phyloP scores from a whole-genome alignment of 1,140 invertebrate genomes.

The Euwallacea fornicatus region DNA sequence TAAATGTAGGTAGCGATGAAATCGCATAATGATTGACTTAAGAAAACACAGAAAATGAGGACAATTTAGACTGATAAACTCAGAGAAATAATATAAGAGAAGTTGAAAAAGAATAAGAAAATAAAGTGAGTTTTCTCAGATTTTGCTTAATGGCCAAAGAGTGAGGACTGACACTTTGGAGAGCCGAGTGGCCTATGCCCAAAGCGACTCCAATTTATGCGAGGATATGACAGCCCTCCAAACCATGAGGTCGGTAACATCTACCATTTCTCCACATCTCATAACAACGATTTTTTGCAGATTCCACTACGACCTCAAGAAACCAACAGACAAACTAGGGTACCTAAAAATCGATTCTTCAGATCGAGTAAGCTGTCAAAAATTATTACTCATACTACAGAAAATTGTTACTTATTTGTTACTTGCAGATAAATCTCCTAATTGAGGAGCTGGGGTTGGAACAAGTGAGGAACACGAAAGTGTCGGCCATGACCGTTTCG shows the following conservation, averaged over 20 bases:
- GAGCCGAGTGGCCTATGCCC: constrained; percentile 66
- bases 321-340: constrained; percentile 59
- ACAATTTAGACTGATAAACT: background rate
- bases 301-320: constrained; percentile 75
- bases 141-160: constrained; percentile 83
- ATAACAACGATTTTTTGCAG: constrained; percentile 58
- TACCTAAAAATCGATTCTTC: constrained; percentile 64
- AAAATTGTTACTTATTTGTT: background rate
- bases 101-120: background rate
- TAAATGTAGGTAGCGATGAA: background rate
- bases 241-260: constrained; percentile 48
- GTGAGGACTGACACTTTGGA: constrained; percentile 70
- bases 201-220: constrained; percentile 60
- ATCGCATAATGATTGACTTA: background rate
- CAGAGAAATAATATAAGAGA: too few relatives aligned
- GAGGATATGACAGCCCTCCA: constrained; percentile 80
- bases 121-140: background rate
- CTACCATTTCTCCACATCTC: too few relatives aligned
- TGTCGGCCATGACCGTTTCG: constrained; percentile 78
- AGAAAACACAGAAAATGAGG: background rate
- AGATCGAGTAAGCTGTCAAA: constrained; percentile 57
- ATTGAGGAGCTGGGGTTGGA: constrained; percentile 89
- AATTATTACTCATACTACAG: background rate
- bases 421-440: constrained; percentile 73
- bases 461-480: constrained; percentile 77